phyloP scores from a whole-genome alignment of 2,797 vertebrate species.

The Karalla daura region DNA sequence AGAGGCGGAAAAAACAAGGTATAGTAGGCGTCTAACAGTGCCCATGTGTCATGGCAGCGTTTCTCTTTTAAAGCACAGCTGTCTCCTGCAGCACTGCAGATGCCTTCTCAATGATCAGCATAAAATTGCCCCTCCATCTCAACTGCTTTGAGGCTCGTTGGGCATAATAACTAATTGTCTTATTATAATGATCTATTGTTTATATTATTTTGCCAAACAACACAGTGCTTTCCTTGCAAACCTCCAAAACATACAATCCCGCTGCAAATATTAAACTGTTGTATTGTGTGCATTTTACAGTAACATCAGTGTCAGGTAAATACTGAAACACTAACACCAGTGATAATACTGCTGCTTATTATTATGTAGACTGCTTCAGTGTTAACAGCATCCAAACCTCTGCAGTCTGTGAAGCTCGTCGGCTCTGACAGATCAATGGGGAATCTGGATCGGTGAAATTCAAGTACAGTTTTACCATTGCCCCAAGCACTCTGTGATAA shows the following conservation, averaged over 20 bases:
- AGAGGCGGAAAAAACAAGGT: constrained; percentile 1
- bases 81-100: background rate
- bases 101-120: background rate
- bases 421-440: constrained; percentile 56
- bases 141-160: background rate
- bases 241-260: background rate
- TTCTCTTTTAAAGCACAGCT: constrained; percentile 16
- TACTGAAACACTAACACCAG: constrained; percentile 1
- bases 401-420: constrained; percentile 23
- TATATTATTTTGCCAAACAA: no score
- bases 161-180: background rate
- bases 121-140: no score
- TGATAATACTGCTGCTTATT: background rate
- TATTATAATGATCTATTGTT: background rate
- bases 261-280: background rate
- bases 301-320: no score
- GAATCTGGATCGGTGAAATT: constrained; percentile 56
- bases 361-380: constrained; percentile 1
- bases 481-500: constrained; percentile 47
- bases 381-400: constrained; percentile 27
- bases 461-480: constrained; percentile 49
- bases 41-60: background rate
- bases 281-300: no score
- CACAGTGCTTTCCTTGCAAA: background rate
- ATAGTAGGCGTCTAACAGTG: constrained; percentile 5